Base-by-base conservation (phyloP, 2,797 vertebrate species). In the Cuculus canorus region DNA sequence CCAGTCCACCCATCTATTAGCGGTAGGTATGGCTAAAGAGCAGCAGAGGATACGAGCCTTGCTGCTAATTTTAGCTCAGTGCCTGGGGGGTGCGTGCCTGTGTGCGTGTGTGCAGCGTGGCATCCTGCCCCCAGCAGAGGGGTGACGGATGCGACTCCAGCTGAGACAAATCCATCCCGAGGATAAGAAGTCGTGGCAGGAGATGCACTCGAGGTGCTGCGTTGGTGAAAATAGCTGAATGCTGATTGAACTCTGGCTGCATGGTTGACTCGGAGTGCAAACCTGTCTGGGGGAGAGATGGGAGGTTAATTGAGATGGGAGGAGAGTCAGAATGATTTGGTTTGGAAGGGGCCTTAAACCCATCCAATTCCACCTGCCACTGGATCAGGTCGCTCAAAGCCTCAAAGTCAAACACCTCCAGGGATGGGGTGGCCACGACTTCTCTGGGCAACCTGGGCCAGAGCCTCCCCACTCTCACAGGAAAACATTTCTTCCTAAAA, bases 11-110 rank as follows among this genome's bases (percentile, higher is more conserved):
- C 11, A 17, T 84, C 54, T 77, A 1, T 68, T 80, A 77, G 71
- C 86, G 77, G 52, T 33, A 19, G 0, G 2, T 17, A 22, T n/a
- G 60, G 88, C 84, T 72, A 13, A 77, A 90, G 65, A 87, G 64
- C 57, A 66, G 0, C 77, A 61, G 92, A 76, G 63, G 39, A 24
- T 76, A 32, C 25, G 19, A 39, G 63, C 73, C 60, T 41, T 53
- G 75, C 83, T 87, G 71, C 94, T 95, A 87, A 93, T 92, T 95
- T 93, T 89, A 96, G 90, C 86, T 50, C 50, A 19, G 78, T 81
- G 91, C 89, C 92, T 2, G 28, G 52, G 39, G 71, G n/a, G 12
- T 30, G 45, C 13, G 52, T 72, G 59, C 23, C 56, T 61, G 81
- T 10, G 11, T 75, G 90, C 52, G 64, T 23, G 30, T 32, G 5